Base-by-base conservation (phyloP, 1,140 invertebrate genomes). In the Adoxophyes honmai region DNA sequence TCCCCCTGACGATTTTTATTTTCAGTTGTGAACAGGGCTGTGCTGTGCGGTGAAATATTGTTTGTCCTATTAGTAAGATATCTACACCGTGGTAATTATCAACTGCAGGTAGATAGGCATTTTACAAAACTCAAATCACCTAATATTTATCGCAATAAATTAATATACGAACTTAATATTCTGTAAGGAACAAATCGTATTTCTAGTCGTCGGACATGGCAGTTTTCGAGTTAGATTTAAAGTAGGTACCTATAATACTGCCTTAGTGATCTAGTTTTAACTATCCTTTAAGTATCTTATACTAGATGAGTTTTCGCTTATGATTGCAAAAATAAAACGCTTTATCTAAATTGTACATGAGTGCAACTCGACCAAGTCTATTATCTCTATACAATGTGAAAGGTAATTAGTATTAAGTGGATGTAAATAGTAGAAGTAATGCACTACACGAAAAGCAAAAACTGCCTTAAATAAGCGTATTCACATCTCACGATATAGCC, bases 401-500 rank as follows among this genome's bases (percentile, higher is more conserved):
- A 28, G 33, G 39, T 39, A 35, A n/a, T 59, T 38, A 57, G n/a
- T 13, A 33, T 10, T 78, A 73, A 76, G 66, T 76, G 53, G 64
- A 60, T 80, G 78, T 83, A 83, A 66, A 78, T 81, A 79, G 44
- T 74, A 75, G 64, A 15, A 51, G 62, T 62, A 59, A 57, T 52
- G 71, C 68, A 70, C 68, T 58, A 78, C 73, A 82, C 66, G 73
- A 70, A 81, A 79, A 73, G 65, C 67, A 73, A 78, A 64, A 78
- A 84, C 76, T 81, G 81, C 78, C 78, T 80, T 84, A 78, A 66
- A 16, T 83, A 78, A 83, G 76, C 73, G 73, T 84, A 75, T 78
- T 86, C 83, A 85, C 83, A 75, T 82, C 72, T 84, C 83, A 88
- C 85, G 66, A 69, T 73, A 80, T 75, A 86, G 83, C 85, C 85